These are phyloP conservation scores for Pharmacophagus antenor DNA, from an alignment of 2,888 invertebrate species.

Conservation along the genomic window DNA sequence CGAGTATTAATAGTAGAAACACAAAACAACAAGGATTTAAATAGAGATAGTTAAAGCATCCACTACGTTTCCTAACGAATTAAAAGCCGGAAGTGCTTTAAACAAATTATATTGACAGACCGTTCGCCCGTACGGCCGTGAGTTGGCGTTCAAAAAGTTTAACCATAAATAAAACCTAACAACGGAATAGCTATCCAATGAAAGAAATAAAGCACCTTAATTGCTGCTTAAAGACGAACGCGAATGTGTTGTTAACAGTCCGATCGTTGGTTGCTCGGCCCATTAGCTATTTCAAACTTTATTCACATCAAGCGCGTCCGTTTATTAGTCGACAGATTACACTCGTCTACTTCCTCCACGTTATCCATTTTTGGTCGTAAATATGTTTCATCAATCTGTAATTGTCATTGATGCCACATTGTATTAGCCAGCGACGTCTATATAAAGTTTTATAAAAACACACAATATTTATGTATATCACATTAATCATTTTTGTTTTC, in stretches of 20 bases:
- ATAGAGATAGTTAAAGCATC: constrained; percentile 9
- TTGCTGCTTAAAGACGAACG: constrained; percentile 56
- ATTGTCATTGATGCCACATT: not conserved
- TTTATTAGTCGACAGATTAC: constrained; percentile 25
- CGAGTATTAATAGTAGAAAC: not conserved
- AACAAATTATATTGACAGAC: constrained; percentile 36
- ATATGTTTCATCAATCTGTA: constrained; percentile 9
- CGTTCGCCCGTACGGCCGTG: constrained; percentile 37
- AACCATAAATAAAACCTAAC: constrained; percentile 53
- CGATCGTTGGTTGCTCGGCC: constrained; percentile 29
- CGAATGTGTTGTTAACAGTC: constrained; percentile 32
- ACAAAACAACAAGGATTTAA: constrained; percentile 9
- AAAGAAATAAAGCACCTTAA: constrained; percentile 62
- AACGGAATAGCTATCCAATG: constrained; percentile 53
- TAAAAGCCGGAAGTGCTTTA: constrained; percentile 11
- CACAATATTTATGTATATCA: not conserved
- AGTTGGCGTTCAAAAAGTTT: constrained; percentile 42
- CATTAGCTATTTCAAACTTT: constrained; percentile 48
- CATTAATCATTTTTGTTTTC: no score
- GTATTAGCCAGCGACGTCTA: not conserved
- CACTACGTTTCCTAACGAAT: constrained; percentile 11
- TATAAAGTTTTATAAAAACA: not conserved
- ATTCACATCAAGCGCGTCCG: constrained; percentile 33
- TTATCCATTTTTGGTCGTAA: not conserved
- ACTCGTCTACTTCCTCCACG: constrained; percentile 13